These are phyloP conservation scores for Mormyrus hasselquistii DNA, from an alignment of 2,797 vertebrate species.

Conservation along the genomic window DNA sequence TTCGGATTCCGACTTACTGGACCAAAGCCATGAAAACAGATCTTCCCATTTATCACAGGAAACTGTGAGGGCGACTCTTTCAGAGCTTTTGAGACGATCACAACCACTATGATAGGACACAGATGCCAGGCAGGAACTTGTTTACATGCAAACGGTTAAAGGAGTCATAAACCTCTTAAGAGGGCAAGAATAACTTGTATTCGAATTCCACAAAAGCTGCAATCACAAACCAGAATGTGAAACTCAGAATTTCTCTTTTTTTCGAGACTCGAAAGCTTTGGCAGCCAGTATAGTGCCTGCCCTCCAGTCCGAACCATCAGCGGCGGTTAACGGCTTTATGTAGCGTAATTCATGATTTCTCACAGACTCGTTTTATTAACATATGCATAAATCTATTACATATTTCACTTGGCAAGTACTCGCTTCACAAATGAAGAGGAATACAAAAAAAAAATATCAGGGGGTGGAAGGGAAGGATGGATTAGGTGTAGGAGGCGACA, in stretches of 20 bases:
- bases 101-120: not conserved
- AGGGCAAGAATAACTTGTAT: not conserved
- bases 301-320: not conserved
- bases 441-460: not conserved
- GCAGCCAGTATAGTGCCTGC: not conserved
- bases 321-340: not conserved
- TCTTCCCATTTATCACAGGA: constrained; percentile 31
- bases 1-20: constrained; percentile 5
- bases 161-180: not conserved
- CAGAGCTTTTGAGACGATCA: not conserved
- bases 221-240: not conserved
- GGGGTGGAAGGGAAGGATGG: not conserved
- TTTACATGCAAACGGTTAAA: constrained; percentile 23
- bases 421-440: not conserved
- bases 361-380: not conserved
- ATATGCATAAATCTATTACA: constrained; percentile 16
- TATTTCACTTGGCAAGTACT: not conserved
- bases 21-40: constrained; percentile 1
- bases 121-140: not conserved
- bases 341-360: not conserved
- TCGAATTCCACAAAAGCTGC: not conserved
- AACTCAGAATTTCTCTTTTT: not conserved
- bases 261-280: not conserved
- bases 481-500: not conserved
- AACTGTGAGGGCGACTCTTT: constrained; percentile 22